These are phyloP conservation scores for Anniella stebbinsi DNA, from an alignment of 2,797 vertebrate genomes.

Conservation along the genomic window DNA sequence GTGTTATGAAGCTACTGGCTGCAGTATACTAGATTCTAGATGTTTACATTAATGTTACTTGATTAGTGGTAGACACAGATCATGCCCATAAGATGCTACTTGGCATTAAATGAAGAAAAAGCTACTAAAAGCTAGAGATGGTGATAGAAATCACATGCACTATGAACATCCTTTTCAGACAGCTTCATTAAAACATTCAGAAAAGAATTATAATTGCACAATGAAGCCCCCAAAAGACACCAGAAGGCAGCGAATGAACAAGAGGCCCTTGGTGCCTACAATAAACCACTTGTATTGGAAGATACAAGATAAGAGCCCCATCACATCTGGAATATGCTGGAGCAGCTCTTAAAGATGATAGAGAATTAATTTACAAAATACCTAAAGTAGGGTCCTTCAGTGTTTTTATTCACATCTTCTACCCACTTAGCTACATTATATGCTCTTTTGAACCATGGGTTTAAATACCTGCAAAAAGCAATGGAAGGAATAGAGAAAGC, in stretches of 20 bases:
- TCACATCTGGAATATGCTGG: slow-evolving; percentile 75
- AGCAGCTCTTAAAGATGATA: slow-evolving; percentile 81
- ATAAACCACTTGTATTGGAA: slow-evolving; percentile 78
- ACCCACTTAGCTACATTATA: slow-evolving; percentile 99
- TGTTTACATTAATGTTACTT: slow-evolving; percentile 68
- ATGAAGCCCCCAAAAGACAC: slow-evolving; percentile 77
- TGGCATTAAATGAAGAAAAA: slow-evolving; percentile 80
- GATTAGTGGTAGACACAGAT: slow-evolving; percentile 78
- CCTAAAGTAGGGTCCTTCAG: slow-evolving; percentile 98
- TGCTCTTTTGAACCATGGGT: slow-evolving; percentile 98
- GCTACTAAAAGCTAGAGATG: slow-evolving; percentile 82
- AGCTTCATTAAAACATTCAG: slow-evolving; percentile 82
- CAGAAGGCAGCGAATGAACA: slow-evolving; percentile 82
- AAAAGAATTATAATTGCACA: slow-evolving; percentile 75
- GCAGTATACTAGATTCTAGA: slow-evolving; percentile 67
- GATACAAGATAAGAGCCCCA: slow-evolving; percentile 80
- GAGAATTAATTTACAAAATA: slow-evolving; percentile 89
- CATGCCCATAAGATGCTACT: slow-evolving; percentile 81
- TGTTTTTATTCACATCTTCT: slow-evolving; percentile 99
- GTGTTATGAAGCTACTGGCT: slow-evolving; percentile 61
- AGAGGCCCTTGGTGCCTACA: slow-evolving; percentile 74
- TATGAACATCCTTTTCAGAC: slow-evolving; percentile 75
- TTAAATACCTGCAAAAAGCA: slow-evolving; percentile 99
- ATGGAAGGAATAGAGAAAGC: slow-evolving; percentile 92
- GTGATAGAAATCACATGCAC: slow-evolving; percentile 80